These are phyloP conservation scores for Microtus ochrogaster DNA, from an alignment of 2,113 vertebrate species.

Conservation along the genomic window DNA sequence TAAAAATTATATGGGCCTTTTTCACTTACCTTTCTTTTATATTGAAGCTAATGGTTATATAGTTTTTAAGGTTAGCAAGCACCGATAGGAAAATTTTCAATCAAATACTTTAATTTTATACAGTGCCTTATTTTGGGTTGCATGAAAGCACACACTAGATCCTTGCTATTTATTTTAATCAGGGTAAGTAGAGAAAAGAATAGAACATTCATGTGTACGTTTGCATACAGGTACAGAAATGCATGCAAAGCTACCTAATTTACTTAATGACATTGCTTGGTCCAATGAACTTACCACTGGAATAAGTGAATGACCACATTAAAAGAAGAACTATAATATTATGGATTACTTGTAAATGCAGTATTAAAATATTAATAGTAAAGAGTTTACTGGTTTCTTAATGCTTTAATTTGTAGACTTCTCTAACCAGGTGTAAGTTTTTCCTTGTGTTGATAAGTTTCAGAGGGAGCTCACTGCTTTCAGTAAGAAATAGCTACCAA, in stretches of 20 bases:
- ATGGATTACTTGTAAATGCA: not conserved
- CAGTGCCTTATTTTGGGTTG: not conserved
- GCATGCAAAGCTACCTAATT: not conserved
- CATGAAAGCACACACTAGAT: not conserved
- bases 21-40: not conserved
- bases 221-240: constrained; percentile 10
- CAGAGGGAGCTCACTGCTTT: constrained; percentile 38
- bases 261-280: not conserved
- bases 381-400: not conserved
- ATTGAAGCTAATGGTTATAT: constrained; percentile 6
- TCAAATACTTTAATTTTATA: constrained; percentile 6
- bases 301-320: constrained; percentile 21
- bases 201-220: not conserved
- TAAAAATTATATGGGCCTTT: constrained; percentile 22
- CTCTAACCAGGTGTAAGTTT: constrained; percentile 25
- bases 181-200: not conserved
- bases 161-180: not conserved
- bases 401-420: not conserved
- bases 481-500: constrained; percentile 36
- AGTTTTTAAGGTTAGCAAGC: constrained; percentile 17
- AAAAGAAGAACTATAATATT: not conserved
- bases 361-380: not conserved
- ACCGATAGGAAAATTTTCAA: not conserved
- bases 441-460: constrained; percentile 30
- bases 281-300: not conserved